Percentiles rank a stretch among this genome's conserved stretches.
phyloP scores from a whole-genome alignment of 2,797 vertebrate species.

The Lagocephalus sceleratus region DNA sequence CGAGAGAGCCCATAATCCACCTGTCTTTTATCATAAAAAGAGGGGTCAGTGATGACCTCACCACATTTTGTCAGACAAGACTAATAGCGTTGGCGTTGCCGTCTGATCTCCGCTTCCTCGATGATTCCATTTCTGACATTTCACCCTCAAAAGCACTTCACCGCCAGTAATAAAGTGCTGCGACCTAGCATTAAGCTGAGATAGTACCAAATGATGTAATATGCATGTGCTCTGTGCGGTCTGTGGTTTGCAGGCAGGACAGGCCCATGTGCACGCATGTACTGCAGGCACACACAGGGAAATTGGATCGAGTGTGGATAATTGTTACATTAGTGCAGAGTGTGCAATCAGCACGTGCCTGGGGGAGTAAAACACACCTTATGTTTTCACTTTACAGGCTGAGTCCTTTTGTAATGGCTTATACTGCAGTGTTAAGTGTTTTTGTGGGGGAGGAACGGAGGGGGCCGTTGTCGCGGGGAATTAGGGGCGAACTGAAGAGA shows the following conservation, averaged over 20 bases:
- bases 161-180: conserved; percentile 19
- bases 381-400: conserved; percentile 44
- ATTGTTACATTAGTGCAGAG: conserved; percentile 55
- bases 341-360: conserved; percentile 57
- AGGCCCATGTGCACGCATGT: conserved; percentile 6
- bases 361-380: conserved; percentile 50
- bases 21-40: conserved; percentile 30
- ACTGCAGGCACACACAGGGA: conserved; percentile 30
- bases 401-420: conserved; percentile 23
- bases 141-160: conserved; percentile 1
- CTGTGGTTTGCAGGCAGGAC: conserved; percentile 39
- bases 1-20: conserved; percentile 39
- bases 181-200: conserved; percentile 38
- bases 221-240: conserved; percentile 36
- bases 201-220: conserved; percentile 63
- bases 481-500: conserved; percentile 20
- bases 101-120: background rate
- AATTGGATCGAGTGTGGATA: conserved; percentile 58
- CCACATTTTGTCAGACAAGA: conserved; percentile 5
- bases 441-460: conserved; percentile 13
- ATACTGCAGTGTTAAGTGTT: conserved; percentile 34
- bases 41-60: conserved; percentile 26
- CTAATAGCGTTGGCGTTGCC: too few relatives aligned
- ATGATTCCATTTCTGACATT: conserved; percentile 2
- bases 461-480: conserved; percentile 25